A percentile compares a stretch with the other conserved stretches of the same genome.
These are phyloP conservation scores for Camponotus pennsylvanicus DNA, from an alignment of 1,140 invertebrate genomes.

Conservation along the genomic window DNA sequence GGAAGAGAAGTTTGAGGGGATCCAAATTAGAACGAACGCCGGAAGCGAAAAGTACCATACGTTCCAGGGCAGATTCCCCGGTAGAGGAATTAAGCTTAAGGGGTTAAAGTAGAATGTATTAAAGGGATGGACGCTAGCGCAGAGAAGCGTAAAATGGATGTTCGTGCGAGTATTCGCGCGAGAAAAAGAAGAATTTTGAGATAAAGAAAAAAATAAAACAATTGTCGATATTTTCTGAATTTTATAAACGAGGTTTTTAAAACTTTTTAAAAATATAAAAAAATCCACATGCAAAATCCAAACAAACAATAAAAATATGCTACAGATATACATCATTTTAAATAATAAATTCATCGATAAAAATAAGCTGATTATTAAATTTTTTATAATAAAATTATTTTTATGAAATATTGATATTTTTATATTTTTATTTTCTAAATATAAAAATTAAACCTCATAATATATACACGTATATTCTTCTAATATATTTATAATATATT, in stretches of 20 bases:
- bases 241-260: neutral
- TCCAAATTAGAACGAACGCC: slow-evolving; percentile 53
- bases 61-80: slow-evolving; percentile 25
- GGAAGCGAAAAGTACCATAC: slow-evolving; percentile 29
- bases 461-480: neutral
- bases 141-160: neutral
- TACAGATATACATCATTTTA: neutral
- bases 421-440: neutral
- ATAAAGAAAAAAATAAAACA: neutral
- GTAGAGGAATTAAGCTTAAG: slow-evolving; percentile 54
- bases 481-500: slow-evolving; percentile 1
- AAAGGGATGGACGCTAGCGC: neutral
- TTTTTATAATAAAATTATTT: neutral
- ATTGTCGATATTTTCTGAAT: neutral
- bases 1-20: neutral
- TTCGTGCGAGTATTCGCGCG: neutral
- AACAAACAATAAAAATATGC: neutral
- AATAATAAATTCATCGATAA: too few species aligned
- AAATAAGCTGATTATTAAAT: neutral
- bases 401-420: neutral
- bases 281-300: neutral
- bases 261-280: neutral
- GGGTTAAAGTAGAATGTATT: slow-evolving; percentile 55
- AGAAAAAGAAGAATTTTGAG: neutral
- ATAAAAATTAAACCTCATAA: neutral